A percentile compares a stretch with the other conserved stretches of the same genome.
phyloP scores from a whole-genome alignment of 2,888 invertebrate genomes.

The Coleophora deauratella region DNA sequence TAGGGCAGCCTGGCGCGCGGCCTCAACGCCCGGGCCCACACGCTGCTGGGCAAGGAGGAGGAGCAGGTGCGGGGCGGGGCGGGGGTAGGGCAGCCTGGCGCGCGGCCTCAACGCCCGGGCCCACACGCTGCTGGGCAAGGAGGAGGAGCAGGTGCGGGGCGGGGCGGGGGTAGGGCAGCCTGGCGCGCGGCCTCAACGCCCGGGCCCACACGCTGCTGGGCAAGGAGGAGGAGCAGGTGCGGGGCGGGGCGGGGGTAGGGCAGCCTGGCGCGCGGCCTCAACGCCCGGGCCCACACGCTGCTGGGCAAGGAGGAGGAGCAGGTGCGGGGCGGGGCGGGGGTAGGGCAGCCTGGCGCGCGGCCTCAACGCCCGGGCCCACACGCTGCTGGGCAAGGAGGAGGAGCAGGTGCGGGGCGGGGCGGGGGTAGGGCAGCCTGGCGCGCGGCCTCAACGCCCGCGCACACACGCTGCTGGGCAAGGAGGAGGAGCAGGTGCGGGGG shows the following conservation, averaged over 20 bases:
- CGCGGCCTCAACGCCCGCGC: neutral
- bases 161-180: neutral
- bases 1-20: constrained; percentile 74
- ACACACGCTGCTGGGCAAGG: constrained; percentile 85
- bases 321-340: constrained; percentile 46
- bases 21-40: constrained; percentile 83
- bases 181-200: neutral
- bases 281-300: constrained; percentile 73
- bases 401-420: no score
- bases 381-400: constrained; percentile 82
- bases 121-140: constrained; percentile 88
- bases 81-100: constrained; percentile 74
- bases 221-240: constrained; percentile 77
- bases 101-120: constrained; percentile 78
- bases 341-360: neutral
- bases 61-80: constrained; percentile 81
- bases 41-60: constrained; percentile 88
- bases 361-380: constrained; percentile 55
- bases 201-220: constrained; percentile 79
- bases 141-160: constrained; percentile 90
- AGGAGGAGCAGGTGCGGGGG: constrained; percentile 80
- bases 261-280: neutral
- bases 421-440: neutral
- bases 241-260: no score
- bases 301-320: constrained; percentile 80